phyloP scores from a whole-genome alignment of 2,113 vertebrate species.

The Epinephelus cyanopodus region DNA sequence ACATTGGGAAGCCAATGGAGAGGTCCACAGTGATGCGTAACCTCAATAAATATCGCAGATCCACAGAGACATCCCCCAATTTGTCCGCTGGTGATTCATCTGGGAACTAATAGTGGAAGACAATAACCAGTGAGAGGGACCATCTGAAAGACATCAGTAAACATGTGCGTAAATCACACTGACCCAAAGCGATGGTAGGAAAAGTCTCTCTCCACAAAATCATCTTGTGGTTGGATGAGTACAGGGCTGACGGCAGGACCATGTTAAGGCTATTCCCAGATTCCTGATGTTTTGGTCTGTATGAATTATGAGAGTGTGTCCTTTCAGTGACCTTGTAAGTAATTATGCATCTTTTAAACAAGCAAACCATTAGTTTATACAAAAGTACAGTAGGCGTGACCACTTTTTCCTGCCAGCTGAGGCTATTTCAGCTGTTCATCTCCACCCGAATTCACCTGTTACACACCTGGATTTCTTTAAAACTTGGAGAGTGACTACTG shows the following conservation, averaged over 20 bases:
- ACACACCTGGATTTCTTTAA: constrained; percentile 30
- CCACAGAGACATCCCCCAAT: constrained; percentile 74
- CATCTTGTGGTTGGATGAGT: constrained; percentile 70
- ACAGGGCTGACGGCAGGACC: constrained; percentile 59
- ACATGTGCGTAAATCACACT: constrained; percentile 82
- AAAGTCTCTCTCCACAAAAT: constrained; percentile 73
- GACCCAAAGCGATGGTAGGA: constrained; percentile 67
- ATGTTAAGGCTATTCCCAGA: constrained; percentile 74
- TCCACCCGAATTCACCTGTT: constrained; percentile 28
- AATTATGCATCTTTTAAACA: constrained; percentile 52
- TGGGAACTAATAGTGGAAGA: constrained; percentile 84
- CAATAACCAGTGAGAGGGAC: constrained; percentile 73
- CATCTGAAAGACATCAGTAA: constrained; percentile 86
- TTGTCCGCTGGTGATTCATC: constrained; percentile 82
- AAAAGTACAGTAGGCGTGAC: background rate
- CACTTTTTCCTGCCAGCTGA: background rate
- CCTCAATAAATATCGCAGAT: constrained; percentile 82
- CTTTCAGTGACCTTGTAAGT: constrained; percentile 58
- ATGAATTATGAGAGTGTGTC: constrained; percentile 70
- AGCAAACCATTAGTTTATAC: constrained; percentile 22
- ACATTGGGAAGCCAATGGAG: constrained; percentile 67
- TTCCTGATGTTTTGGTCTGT: constrained; percentile 51
- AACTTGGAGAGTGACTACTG: background rate
- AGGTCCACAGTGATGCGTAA: constrained; percentile 79
- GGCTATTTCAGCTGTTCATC: background rate